Evolutionary conservation across 2,888 invertebrate species (phyloP).

Genomic region (Drosophila vallismaia): DNA sequence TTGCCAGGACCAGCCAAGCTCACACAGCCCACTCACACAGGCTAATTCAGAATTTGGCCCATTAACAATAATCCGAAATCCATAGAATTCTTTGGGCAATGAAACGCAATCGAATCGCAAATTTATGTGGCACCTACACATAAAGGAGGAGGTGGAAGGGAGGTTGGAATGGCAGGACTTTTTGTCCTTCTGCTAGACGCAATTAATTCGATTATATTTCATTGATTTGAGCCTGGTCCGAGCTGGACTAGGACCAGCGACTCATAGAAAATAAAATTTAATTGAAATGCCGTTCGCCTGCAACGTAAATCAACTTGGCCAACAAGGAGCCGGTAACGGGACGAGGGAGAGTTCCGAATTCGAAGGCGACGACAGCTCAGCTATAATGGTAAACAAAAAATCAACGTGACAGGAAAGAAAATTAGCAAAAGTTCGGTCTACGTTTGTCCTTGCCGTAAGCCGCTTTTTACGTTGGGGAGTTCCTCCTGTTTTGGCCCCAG

Average conservation of each 20-base stretch:
- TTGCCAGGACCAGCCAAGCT: slow-evolving; percentile 29
- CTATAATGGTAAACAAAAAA: slow-evolving; percentile 80
- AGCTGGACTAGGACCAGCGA: slow-evolving; percentile 10
- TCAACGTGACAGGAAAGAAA: slow-evolving; percentile 80
- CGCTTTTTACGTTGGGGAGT: slow-evolving; percentile 57
- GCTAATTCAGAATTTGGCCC: slow-evolving; percentile 65
- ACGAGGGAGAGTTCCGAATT: slow-evolving; percentile 32
- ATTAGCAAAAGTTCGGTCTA: slow-evolving; percentile 73
- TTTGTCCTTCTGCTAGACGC: slow-evolving; percentile 59
- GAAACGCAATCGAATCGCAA: slow-evolving; percentile 73
- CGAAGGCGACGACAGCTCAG: slow-evolving; percentile 72
- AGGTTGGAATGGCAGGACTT: neutral
- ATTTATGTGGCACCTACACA: slow-evolving; percentile 67
- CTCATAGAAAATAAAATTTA: slow-evolving; percentile 81
- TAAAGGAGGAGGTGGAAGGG: slow-evolving; percentile 9
- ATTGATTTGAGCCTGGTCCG: slow-evolving; percentile 80
- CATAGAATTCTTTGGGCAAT: slow-evolving; percentile 62
- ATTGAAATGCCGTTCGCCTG: slow-evolving; percentile 78
- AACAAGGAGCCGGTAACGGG: slow-evolving; percentile 28
- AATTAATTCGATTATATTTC: slow-evolving; percentile 84
- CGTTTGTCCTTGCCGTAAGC: slow-evolving; percentile 59
- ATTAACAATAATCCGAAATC: slow-evolving; percentile 76
- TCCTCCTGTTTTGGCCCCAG: slow-evolving; percentile 15
- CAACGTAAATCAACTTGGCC: slow-evolving; percentile 75
- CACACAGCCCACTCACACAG: slow-evolving; percentile 49